Percentiles rank a stretch among this genome's conserved stretches.
These are phyloP conservation scores for Chelonus insularis DNA, from an alignment of 1,140 invertebrate genomes.

Conservation along the genomic window DNA sequence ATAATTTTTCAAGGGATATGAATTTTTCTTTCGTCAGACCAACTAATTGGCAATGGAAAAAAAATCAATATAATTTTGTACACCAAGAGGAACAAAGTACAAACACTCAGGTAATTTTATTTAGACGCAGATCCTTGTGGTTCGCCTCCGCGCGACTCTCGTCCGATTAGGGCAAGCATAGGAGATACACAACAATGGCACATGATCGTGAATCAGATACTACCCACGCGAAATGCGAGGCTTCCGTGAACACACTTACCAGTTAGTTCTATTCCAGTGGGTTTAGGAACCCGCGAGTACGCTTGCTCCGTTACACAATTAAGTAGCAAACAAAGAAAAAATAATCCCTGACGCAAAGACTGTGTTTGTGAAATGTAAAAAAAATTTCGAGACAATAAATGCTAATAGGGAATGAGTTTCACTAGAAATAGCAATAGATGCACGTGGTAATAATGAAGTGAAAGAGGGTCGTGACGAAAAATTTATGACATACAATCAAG, in stretches of 20 bases:
- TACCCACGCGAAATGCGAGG: constrained; percentile 28
- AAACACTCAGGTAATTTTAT: background rate
- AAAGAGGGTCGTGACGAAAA: no score
- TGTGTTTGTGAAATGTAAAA: background rate
- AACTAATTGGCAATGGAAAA: no score
- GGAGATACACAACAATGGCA: constrained; percentile 31
- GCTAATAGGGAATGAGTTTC: background rate
- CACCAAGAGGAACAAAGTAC: no score
- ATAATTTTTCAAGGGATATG: no score
- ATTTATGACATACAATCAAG: no score
- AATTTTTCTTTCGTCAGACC: no score
- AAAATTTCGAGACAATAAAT: background rate
- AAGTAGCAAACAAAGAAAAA: constrained; percentile 19
- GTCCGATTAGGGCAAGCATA: constrained; percentile 25
- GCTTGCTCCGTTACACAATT: constrained; percentile 23
- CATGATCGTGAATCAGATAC: constrained; percentile 32
- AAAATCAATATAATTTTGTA: no score
- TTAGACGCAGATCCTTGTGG: constrained; percentile 3
- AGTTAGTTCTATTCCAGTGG: constrained; percentile 32
- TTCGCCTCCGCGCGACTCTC: constrained; percentile 20
- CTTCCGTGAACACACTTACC: constrained; percentile 39
- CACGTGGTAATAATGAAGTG: background rate
- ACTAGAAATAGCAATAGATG: background rate
- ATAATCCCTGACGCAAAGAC: background rate
- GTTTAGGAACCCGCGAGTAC: constrained; percentile 7